Evolutionary conservation across 2,113 vertebrate genomes (phyloP), one percentile per base, ranked within the genome.

Genomic region (Charadrius vociferus): DNA sequence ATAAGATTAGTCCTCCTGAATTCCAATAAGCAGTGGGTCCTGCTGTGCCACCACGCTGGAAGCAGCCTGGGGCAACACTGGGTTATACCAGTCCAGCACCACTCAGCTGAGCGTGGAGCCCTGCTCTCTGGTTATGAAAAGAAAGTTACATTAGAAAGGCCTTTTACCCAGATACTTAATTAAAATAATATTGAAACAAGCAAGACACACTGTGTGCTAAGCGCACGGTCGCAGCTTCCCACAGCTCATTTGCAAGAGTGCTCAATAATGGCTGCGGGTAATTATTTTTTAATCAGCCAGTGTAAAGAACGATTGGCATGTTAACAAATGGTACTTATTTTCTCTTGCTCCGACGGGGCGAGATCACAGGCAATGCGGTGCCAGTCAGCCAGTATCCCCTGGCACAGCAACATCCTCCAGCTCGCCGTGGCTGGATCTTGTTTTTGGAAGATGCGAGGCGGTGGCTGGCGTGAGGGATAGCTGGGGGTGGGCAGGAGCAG

Each of bases 261-360:
- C 96, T 97, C 95, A 82, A 85, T 94, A 93, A 97, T 96, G 89
- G 93, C 89, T 86, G 96, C 2, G 71, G 91, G 94, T 97, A 97
- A 98, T 98, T 98, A 98, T 96, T 96, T 98, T 98, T 97, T 96
- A 98, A 98, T 97, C 97, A 97, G 93, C 53, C 87, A 59, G 89
- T 97, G 95, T 97, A 97, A 97, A 95, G 95, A 95, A 89, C 77
- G 53, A 94, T 91, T 97, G 86, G 89, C 95, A 86, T 93, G 96
- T 97, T 97, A 95, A 97, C 92, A 96, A 97, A 97, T 96, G 96
- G 96, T 39, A 32, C 92, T 96, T 96, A 95, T 96, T 96, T 95
- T 90, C 84, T 85, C 67, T 41, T 78, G 62, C 67, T 94, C 87
- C 56, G 27, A 30, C 5, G 11, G 84, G 89, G 80, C 65, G 4